These are phyloP conservation scores for Sitodiplosis mosellana DNA, from an alignment of 1,140 invertebrate species.

Conservation along the genomic window DNA sequence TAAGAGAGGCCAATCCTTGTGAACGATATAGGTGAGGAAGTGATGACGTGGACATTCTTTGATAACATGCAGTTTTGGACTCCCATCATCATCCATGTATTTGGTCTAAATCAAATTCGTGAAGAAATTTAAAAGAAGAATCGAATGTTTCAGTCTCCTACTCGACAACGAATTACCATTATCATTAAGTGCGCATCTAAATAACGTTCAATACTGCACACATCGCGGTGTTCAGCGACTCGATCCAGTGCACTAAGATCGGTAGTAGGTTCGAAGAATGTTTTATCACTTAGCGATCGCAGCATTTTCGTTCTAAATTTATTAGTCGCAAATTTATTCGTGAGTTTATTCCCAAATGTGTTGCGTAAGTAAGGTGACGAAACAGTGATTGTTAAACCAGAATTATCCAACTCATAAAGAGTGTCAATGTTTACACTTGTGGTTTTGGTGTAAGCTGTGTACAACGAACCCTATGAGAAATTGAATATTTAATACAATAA, in stretches of 20 bases:
- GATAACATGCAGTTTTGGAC: conserved; percentile 19
- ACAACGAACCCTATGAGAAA: conserved; percentile 13
- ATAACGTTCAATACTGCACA: conserved; percentile 13
- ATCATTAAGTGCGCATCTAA: conserved; percentile 9
- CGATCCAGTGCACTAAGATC: conserved; percentile 2
- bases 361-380: conserved; percentile 13
- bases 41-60: conserved; percentile 24
- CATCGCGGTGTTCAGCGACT: conserved; percentile 11
- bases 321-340: no score
- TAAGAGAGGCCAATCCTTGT: conserved; percentile 12
- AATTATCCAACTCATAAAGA: conserved; percentile 20
- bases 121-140: neutral
- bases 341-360: conserved; percentile 15
- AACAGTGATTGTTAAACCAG: conserved; percentile 13
- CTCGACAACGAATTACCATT: neutral
- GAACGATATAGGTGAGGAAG: conserved; percentile 19
- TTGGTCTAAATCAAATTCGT: conserved; percentile 1
- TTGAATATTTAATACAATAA: neutral
- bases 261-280: conserved; percentile 7
- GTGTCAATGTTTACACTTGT: conserved; percentile 22
- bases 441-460: conserved; percentile 14
- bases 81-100: conserved; percentile 7
- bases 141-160: no score
- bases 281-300: conserved; percentile 5
- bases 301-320: conserved; percentile 6